phyloP scores from a whole-genome alignment of 2,888 invertebrate genomes.

The Proisotoma minuta region DNA sequence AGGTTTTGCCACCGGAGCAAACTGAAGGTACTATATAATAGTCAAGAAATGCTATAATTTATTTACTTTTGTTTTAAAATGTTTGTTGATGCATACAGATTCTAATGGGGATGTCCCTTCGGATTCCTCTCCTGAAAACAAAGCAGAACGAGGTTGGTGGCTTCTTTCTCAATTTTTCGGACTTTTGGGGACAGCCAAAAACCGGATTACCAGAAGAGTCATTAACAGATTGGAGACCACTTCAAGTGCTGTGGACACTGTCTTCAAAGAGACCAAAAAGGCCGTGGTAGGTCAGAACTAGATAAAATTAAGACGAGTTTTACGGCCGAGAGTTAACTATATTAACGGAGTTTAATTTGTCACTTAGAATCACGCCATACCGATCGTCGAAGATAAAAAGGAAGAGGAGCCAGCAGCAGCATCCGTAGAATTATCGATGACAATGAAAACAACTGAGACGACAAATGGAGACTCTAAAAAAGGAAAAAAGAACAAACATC shows the following conservation, averaged over 20 bases:
- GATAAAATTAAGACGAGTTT: background rate
- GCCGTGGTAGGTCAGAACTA: constrained; percentile 25
- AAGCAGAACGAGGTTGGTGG: constrained; percentile 25
- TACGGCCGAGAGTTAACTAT: no score
- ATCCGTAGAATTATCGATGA: no score
- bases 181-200: constrained; percentile 17
- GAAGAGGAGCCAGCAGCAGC: no score
- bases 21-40: background rate
- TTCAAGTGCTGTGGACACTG: constrained; percentile 24
- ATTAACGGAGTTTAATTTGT: background rate
- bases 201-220: constrained; percentile 24
- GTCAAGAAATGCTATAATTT: no score
- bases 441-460: no score
- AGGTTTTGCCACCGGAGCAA: constrained; percentile 31
- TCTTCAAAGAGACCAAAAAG: constrained; percentile 33
- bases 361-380: background rate
- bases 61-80: no score
- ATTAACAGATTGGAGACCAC: constrained; percentile 30
- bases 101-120: constrained; percentile 13
- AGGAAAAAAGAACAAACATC: no score
- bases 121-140: constrained; percentile 23
- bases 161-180: constrained; percentile 22
- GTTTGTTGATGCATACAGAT: background rate
- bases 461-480: no score
- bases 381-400: background rate